phyloP scores from a whole-genome alignment of 2,113 vertebrate species.

The Leptodactylus fuscus region DNA sequence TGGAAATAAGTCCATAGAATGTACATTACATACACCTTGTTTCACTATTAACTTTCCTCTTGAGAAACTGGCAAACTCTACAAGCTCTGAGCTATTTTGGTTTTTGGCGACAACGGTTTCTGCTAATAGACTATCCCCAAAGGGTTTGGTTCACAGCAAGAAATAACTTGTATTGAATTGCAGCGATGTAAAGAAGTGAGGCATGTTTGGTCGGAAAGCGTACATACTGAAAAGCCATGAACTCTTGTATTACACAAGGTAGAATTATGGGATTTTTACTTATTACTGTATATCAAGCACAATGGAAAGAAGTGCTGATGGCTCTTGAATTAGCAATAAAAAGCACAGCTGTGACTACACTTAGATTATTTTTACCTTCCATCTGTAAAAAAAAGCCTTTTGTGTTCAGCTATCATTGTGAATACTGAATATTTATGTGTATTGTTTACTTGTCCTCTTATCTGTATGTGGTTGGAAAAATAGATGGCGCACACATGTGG shows the following conservation, averaged over 20 bases:
- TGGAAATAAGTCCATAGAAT: not conserved
- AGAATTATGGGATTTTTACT: constrained; percentile 4
- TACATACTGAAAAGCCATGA: not conserved
- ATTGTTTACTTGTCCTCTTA: not conserved
- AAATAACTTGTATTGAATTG: constrained; percentile 48
- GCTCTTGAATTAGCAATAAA: not conserved
- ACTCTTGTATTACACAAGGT: constrained; percentile 3
- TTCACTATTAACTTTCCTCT: constrained; percentile 27
- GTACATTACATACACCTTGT: constrained; percentile 26
- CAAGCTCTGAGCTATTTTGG: constrained; percentile 7
- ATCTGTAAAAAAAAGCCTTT: not conserved
- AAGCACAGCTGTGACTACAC: not conserved
- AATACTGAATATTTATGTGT: not conserved
- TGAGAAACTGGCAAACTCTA: constrained; percentile 36
- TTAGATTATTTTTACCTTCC: not conserved
- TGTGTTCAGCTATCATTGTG: not conserved
- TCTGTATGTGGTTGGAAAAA: not conserved
- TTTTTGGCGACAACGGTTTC: constrained; percentile 11
- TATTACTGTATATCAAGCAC: not conserved
- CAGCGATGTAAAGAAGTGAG: constrained; percentile 28
- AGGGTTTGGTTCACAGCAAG: constrained; percentile 26
- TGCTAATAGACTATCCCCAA: constrained; percentile 40
- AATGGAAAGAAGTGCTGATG: not conserved
- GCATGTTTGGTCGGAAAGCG: constrained; percentile 38
- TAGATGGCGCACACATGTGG: not conserved